Percentiles rank a stretch among this genome's conserved stretches.
These are phyloP conservation scores for human (Homo sapiens) DNA, from an alignment of 2,113 vertebrate genomes.

Conservation along the genomic window GRCh38 chr9:29180001-29180500, in stretches of 20 bases:
- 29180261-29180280: neutral
- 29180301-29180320: neutral
- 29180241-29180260: neutral
- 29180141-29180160: neutral
- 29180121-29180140: neutral
- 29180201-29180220: neutral
- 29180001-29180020: neutral
- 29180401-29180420: neutral
- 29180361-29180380: neutral
- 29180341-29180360: neutral
- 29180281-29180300: neutral
- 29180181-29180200: neutral
- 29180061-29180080: neutral
- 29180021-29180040: constrained; percentile 16
- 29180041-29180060: neutral
- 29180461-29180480: neutral
- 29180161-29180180: neutral
- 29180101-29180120: neutral
- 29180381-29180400: neutral
- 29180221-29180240: neutral
- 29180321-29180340: neutral
- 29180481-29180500: neutral
- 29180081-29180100: neutral
- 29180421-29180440: neutral
- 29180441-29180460: neutral